These are phyloP conservation scores for Schizopygopsis pylzovi DNA, from an alignment of 2,797 vertebrate species.

Conservation along the genomic window DNA sequence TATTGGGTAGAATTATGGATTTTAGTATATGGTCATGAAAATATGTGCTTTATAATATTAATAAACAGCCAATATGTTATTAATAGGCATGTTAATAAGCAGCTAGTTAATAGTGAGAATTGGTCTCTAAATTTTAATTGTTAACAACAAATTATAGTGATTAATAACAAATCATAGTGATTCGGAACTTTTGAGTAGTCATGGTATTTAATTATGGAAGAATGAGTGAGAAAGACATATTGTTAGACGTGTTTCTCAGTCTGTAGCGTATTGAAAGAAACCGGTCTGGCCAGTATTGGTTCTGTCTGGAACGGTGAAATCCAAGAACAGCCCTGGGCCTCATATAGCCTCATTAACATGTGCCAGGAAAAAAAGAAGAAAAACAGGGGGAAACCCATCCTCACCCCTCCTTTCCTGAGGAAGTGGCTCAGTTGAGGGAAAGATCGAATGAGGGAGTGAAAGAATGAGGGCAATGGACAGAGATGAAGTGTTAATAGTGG, in stretches of 20 bases:
- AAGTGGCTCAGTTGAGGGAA: slow-evolving; percentile 51
- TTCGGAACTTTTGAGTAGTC: neutral
- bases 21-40: too few species aligned
- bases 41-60: neutral
- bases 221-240: neutral
- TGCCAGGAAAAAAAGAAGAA: slow-evolving; percentile 32
- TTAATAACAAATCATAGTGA: neutral
- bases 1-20: too few species aligned
- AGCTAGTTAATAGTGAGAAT: neutral
- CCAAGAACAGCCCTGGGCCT: slow-evolving; percentile 42
- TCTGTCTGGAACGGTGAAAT: slow-evolving; percentile 53
- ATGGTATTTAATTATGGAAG: neutral
- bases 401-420: slow-evolving; percentile 57
- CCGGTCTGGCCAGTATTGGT: slow-evolving; percentile 19
- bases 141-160: neutral
- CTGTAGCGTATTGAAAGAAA: neutral
- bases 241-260: neutral
- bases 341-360: slow-evolving; percentile 49
- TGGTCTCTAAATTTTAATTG: neutral
- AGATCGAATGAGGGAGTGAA: slow-evolving; percentile 44
- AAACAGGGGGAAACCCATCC: neutral
- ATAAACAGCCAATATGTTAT: neutral
- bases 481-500: slow-evolving; percentile 72
- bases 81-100: neutral
- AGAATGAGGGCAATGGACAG: slow-evolving; percentile 32